Evolutionary conservation across 2,888 invertebrate genomes (phyloP), one percentile per base, ranked within the genome.

Genomic region (Lamproptera curius): DNA sequence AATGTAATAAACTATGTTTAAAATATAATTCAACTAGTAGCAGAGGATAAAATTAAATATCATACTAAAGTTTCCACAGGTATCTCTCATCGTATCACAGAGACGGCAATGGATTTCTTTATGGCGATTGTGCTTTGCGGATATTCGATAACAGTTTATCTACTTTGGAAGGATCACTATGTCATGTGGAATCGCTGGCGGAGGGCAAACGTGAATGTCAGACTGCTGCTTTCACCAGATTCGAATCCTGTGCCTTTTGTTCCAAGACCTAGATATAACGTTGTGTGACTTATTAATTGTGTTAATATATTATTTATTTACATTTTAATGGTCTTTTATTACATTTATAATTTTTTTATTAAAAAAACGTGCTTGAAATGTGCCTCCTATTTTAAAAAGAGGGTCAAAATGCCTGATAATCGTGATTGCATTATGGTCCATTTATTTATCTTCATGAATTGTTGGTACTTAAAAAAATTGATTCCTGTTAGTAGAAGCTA

Each of bases 151-250:
- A 92, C 92, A 0, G 85, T 92, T 3, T 92, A 91, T 67, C 73
- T 92, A 16, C 76, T 93, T 6, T 86, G 90, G 70, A 91, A 90
- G 68, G 92, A 92, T 61, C 92, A 93, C 59, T 86, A 91, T 59
- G 80, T 89, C 11, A 91, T 92, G 61, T 93, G 93, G 93, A 92
- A 92, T 65, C 83, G 90, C 35, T 93, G 92, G 92, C 88, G 92
- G 75, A 87, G 89, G 26, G 89, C 88, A 42, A 91, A 91, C 28
- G 90, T 92, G 14, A 91, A 92, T 63, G 90, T 93, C 35, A 83
- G 90, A 38, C 73, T 92, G 11, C 70, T 91, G 13, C 72, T 91
- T 58, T 82, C 89, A 1, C 89, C 89, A 1, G 89, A 89, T 50
- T 63, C 85, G 1, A 77, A 83, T 44, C 87, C 84, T 1, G 83